These are phyloP conservation scores for Pampus argenteus DNA, from an alignment of 2,797 vertebrate species.

Conservation along the genomic window DNA sequence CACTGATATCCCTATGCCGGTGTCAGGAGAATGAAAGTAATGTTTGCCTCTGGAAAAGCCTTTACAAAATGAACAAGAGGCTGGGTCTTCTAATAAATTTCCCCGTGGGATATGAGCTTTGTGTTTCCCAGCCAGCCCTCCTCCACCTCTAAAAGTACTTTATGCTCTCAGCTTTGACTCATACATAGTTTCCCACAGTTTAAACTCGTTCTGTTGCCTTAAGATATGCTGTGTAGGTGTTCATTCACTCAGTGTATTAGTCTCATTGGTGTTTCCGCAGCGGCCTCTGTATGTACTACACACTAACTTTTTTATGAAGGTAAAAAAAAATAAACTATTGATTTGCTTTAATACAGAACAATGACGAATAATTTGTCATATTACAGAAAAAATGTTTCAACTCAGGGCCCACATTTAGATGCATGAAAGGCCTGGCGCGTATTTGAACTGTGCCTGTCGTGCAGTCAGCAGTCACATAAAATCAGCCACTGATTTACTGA, in stretches of 20 bases:
- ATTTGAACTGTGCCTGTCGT: background rate
- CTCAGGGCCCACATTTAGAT: background rate
- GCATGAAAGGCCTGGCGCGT: background rate
- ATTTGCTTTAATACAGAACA: background rate
- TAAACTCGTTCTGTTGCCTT: constrained; percentile 51
- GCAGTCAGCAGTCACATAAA: background rate
- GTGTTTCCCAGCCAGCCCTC: constrained; percentile 60
- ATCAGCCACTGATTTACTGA: background rate
- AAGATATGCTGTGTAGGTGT: constrained; percentile 56
- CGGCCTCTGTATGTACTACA: constrained; percentile 28
- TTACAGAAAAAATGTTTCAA: background rate
- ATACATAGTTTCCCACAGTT: constrained; percentile 58
- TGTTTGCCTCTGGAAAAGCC: constrained; percentile 75
- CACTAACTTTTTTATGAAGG: constrained; percentile 4
- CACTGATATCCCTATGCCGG: constrained; percentile 47
- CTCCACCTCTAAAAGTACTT: constrained; percentile 70
- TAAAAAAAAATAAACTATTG: background rate
- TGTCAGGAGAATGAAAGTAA: constrained; percentile 77
- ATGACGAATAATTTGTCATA: background rate
- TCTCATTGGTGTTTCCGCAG: constrained; percentile 20
- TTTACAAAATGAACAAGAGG: constrained; percentile 77
- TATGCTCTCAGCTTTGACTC: constrained; percentile 60
- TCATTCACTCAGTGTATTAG: constrained; percentile 37
- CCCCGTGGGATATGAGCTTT: constrained; percentile 71
- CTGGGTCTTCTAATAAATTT: constrained; percentile 72